Base-by-base conservation (phyloP, 2,113 vertebrate genomes). In the Aleadryas rufinucha region DNA sequence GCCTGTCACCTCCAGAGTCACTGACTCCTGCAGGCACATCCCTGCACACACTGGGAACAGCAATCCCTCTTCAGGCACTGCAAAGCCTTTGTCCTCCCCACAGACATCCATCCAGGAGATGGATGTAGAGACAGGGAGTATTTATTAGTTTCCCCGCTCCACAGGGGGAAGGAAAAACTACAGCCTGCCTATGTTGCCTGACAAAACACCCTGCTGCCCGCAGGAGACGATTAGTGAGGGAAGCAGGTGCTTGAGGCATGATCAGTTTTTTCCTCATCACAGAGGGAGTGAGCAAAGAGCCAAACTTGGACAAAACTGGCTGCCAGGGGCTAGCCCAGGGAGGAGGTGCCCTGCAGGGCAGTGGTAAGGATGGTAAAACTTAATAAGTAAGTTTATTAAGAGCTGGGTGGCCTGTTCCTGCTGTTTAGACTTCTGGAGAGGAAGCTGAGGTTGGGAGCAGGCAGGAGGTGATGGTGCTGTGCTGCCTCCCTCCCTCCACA, bases 391-490 rank as follows among this genome's bases (percentile, higher is more conserved):
- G 13, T 52, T 72, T 54, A 23, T 50, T 39, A 65, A 52, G 61
- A 75, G 31, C 28, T 68, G 26, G 8, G 52, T n/a, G 50, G 14
- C 3, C 52, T 52, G 12, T 11, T 89, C 33, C 14, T 16, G 56
- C 39, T 64, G 8, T 60, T 86, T 4, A 23, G 71, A 21, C 26
- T 66, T 63, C 10, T 24, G 39, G 20, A 71, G 45, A 45, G 60
- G 60, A 84, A 33, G 53, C 33, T 1, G 10, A 64, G 10, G 42
- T 6, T 61, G n/a, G 42, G 31, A 61, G 41, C 28, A 19, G 56
- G n/a, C 1, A 0, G 10, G 66, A 86, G 57, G 44, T 15, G 56
- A 59, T 0, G 0, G n/a, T 5, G 7, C 1, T 1, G 7, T 37
- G 65, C n/a, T 82, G 65, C 56, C 31, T 47, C 31, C 4, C 1